Percentiles rank a stretch among this genome's conserved stretches.
Evolutionary conservation across 2,888 invertebrate species (phyloP).

Genomic region (Meteorus colon): DNA sequence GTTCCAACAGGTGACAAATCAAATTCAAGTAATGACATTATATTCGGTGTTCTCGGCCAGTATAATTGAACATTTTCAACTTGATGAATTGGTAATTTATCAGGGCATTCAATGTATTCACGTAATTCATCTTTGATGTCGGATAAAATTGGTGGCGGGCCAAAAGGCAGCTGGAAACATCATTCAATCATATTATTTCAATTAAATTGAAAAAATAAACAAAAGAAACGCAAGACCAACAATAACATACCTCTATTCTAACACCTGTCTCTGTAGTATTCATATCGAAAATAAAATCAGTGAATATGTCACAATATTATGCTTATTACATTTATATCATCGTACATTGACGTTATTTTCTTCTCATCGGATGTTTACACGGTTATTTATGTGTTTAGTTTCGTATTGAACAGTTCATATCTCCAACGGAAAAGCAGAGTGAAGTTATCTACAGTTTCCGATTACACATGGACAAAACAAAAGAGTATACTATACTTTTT

Average conservation of each 20-base stretch:
- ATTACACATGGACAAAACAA: neutral
- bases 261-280: neutral
- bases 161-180: slow-evolving; percentile 68
- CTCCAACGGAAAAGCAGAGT: neutral
- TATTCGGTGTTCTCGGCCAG: slow-evolving; percentile 77
- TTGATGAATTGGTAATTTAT: slow-evolving; percentile 83
- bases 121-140: slow-evolving; percentile 79
- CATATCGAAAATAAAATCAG: slow-evolving; percentile 24
- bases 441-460: neutral
- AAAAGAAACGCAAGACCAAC: neutral
- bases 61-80: slow-evolving; percentile 81
- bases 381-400: neutral
- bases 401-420: neutral
- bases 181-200: neutral
- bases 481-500: too few species aligned
- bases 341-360: neutral
- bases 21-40: slow-evolving; percentile 75
- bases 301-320: neutral
- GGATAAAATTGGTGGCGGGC: slow-evolving; percentile 80
- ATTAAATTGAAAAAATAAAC: neutral
- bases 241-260: slow-evolving; percentile 17
- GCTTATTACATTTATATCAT: neutral
- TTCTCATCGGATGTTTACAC: neutral
- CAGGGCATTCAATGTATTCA: slow-evolving; percentile 80
- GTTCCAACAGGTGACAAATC: slow-evolving; percentile 75